These are phyloP conservation scores for Diplodus puntazzo DNA, from an alignment of 2,797 vertebrate species.

Conservation along the genomic window DNA sequence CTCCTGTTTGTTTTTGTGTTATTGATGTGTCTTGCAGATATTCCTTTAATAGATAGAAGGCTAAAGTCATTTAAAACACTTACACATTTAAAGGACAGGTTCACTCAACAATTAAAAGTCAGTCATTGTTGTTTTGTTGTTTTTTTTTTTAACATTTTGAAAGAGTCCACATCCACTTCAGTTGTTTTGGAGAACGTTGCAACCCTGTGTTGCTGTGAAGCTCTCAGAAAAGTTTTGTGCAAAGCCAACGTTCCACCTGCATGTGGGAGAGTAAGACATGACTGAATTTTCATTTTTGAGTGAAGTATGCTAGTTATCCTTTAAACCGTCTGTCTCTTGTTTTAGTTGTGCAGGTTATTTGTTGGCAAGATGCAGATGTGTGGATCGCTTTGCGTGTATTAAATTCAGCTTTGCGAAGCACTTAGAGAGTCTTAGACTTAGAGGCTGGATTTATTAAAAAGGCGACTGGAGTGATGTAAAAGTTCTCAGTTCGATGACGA, in stretches of 20 bases:
- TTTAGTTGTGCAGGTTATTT: constrained; percentile 9
- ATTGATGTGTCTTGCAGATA: not conserved
- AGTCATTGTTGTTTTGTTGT: too few relatives aligned
- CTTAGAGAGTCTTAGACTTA: not conserved
- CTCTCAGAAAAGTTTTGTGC: too few relatives aligned
- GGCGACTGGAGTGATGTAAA: constrained; percentile 5
- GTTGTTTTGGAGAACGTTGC: too few relatives aligned
- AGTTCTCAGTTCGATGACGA: constrained; percentile 30
- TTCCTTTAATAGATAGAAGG: not conserved
- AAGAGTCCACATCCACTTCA: too few relatives aligned
- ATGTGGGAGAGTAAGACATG: too few relatives aligned
- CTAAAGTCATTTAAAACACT: not conserved
- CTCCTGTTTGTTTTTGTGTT: not conserved
- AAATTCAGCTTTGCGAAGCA: constrained; percentile 3
- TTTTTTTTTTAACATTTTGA: too few relatives aligned
- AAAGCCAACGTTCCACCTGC: too few relatives aligned
- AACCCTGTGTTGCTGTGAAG: too few relatives aligned
- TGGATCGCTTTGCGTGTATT: not conserved
- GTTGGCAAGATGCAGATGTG: not conserved
- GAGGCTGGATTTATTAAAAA: constrained; percentile 13
- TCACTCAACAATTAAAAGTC: too few relatives aligned
- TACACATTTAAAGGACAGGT: too few relatives aligned
- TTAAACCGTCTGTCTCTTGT: constrained; percentile 1
- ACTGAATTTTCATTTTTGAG: too few relatives aligned
- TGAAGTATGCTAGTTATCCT: too few relatives aligned